Conservation (phyloP, 2,888 invertebrate genomes). For the Drosophila buzzatii region DNA sequence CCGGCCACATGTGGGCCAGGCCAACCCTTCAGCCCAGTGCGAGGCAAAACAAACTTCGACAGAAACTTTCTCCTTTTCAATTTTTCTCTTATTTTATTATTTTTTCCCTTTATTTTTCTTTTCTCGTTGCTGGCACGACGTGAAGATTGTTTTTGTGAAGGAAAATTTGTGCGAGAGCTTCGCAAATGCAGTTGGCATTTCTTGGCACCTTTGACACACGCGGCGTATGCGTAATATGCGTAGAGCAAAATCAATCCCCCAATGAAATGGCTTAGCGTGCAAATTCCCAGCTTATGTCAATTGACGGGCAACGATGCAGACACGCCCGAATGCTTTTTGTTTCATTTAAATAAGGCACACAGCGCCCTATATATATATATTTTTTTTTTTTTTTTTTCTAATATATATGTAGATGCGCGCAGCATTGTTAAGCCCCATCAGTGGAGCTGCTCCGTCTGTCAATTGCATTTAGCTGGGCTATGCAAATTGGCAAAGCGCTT, state of each 20-base stretch:
- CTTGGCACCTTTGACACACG: constrained; percentile 48
- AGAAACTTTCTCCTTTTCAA: constrained; percentile 42
- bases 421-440: constrained; percentile 53
- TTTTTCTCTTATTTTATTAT: constrained; percentile 20
- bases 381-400: not conserved
- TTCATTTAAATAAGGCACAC: constrained; percentile 56
- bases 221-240: constrained; percentile 54
- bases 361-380: no score
- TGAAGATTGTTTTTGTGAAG: constrained; percentile 20
- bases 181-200: constrained; percentile 46
- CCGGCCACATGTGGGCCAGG: constrained; percentile 14
- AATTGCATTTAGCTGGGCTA: constrained; percentile 68
- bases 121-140: constrained; percentile 14
- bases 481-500: constrained; percentile 66
- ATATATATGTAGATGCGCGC: constrained; percentile 14
- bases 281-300: constrained; percentile 72
- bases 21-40: constrained; percentile 39
- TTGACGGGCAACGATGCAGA: constrained; percentile 66
- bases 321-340: constrained; percentile 51
- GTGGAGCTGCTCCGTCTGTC: constrained; percentile 47
- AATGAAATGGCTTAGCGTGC: constrained; percentile 67
- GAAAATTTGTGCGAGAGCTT: constrained; percentile 14
- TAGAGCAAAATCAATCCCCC: constrained; percentile 59
- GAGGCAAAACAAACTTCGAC: constrained; percentile 49
- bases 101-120: not conserved